These are phyloP conservation scores for Metallyticus violacea DNA, from an alignment of 2,888 invertebrate genomes.

Conservation along the genomic window DNA sequence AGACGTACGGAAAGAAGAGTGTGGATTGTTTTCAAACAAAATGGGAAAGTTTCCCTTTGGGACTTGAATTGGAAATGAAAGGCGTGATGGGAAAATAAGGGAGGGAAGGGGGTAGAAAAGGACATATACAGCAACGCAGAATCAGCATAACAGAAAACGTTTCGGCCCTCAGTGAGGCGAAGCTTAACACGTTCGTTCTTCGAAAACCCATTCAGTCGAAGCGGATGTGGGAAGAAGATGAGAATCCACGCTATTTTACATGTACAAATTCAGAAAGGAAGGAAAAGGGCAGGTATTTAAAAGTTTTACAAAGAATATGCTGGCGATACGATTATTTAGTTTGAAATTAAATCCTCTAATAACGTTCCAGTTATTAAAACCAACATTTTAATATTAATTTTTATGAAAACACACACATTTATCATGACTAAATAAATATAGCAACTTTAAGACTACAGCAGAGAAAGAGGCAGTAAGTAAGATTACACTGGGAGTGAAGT, in stretches of 20 bases:
- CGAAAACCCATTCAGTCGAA: not conserved
- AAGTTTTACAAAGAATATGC: not conserved
- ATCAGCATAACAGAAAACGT: not conserved
- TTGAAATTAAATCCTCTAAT: not conserved
- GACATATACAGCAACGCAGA: not conserved
- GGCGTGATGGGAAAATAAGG: constrained; percentile 13
- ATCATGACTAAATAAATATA: too few species aligned
- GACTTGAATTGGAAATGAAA: constrained; percentile 26
- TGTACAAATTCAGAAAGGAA: not conserved
- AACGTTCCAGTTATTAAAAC: not conserved
- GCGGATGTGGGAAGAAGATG: not conserved
- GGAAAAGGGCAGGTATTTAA: not conserved
- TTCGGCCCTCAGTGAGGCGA: not conserved
- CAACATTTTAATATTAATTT: too few species aligned
- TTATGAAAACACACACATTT: too few species aligned
- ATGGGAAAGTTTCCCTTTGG: constrained; percentile 25
- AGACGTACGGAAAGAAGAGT: not conserved
- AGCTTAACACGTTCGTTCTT: not conserved
- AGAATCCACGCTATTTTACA: not conserved
- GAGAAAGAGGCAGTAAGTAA: too few species aligned
- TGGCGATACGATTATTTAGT: not conserved
- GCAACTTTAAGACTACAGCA: too few species aligned
- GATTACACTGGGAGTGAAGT: too few species aligned
- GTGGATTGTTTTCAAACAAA: constrained; percentile 25
- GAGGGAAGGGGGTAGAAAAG: not conserved